These are phyloP conservation scores for Diachrysia chrysitis DNA, from an alignment of 2,888 invertebrate species.

Conservation along the genomic window DNA sequence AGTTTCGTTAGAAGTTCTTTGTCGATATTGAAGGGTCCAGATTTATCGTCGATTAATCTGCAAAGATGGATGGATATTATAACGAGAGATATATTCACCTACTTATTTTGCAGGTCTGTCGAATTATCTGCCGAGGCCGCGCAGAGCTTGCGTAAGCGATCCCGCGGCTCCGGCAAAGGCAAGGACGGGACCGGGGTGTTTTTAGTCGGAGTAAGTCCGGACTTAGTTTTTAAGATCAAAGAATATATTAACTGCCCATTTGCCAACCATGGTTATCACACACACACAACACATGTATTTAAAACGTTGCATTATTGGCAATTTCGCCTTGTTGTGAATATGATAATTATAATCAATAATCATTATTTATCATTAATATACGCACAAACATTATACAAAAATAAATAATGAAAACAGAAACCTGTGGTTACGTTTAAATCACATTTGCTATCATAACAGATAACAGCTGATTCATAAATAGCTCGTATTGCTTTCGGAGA, in stretches of 20 bases:
- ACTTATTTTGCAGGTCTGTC: too few relatives aligned
- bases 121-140: too few relatives aligned
- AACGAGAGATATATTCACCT: too few relatives aligned
- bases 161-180: too few relatives aligned
- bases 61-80: too few relatives aligned
- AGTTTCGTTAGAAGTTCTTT: constrained; percentile 95
- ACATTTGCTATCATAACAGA: constrained; percentile 17
- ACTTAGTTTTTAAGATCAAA: too few relatives aligned
- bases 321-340: neutral
- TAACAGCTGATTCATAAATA: constrained; percentile 43
- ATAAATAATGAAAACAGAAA: constrained; percentile 13
- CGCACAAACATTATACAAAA: neutral
- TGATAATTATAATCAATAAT: neutral
- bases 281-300: too few relatives aligned
- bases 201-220: too few relatives aligned
- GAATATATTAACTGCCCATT: too few relatives aligned
- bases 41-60: constrained; percentile 97
- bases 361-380: neutral
- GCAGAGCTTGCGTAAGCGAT: too few relatives aligned
- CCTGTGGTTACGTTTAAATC: constrained; percentile 17
- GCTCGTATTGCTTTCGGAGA: constrained; percentile 26
- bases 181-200: too few relatives aligned
- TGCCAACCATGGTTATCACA: too few relatives aligned
- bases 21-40: constrained; percentile 95
- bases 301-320: neutral